phyloP scores from a whole-genome alignment of 2,113 vertebrate species.

The Oostethus manadensis region DNA sequence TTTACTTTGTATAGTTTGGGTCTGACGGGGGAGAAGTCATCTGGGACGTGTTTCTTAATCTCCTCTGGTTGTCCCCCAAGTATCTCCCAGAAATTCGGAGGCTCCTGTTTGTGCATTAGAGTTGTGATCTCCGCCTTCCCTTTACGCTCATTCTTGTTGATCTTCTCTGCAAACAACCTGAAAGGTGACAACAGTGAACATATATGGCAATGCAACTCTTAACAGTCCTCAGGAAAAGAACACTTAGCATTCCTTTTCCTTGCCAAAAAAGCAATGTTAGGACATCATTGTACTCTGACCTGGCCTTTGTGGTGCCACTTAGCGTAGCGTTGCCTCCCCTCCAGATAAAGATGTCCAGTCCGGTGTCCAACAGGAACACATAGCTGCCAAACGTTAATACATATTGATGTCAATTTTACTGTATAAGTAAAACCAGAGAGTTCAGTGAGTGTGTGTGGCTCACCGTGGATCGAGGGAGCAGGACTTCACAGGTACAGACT shows the following conservation, averaged over 20 bases:
- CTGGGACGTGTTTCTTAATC: conserved; percentile 84
- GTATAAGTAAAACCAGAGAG: background rate
- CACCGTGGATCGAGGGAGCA: conserved; percentile 89
- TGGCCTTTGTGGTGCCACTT: conserved; percentile 90
- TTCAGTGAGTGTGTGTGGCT: conserved; percentile 5
- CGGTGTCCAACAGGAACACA: conserved; percentile 87
- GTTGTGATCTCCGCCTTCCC: conserved; percentile 85
- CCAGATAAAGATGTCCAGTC: conserved; percentile 87
- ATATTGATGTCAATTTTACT: background rate
- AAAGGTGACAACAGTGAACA: background rate
- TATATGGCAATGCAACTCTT: background rate
- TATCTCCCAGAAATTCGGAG: conserved; percentile 84
- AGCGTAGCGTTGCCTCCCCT: conserved; percentile 86
- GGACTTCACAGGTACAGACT: conserved; percentile 84
- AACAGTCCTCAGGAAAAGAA: background rate
- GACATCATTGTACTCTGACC: conserved; percentile 62
- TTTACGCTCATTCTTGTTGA: conserved; percentile 95
- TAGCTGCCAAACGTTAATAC: conserved; percentile 71
- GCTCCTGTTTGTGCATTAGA: conserved; percentile 82
- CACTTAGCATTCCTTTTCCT: background rate
- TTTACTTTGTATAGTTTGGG: conserved; percentile 95
- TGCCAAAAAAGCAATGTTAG: too few relatives aligned
- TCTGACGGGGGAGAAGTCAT: conserved; percentile 82
- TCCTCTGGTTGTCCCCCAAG: conserved; percentile 89
- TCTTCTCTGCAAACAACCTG: conserved; percentile 95